phyloP scores from a whole-genome alignment of 2,797 vertebrate species.

The Ibycter americanus region DNA sequence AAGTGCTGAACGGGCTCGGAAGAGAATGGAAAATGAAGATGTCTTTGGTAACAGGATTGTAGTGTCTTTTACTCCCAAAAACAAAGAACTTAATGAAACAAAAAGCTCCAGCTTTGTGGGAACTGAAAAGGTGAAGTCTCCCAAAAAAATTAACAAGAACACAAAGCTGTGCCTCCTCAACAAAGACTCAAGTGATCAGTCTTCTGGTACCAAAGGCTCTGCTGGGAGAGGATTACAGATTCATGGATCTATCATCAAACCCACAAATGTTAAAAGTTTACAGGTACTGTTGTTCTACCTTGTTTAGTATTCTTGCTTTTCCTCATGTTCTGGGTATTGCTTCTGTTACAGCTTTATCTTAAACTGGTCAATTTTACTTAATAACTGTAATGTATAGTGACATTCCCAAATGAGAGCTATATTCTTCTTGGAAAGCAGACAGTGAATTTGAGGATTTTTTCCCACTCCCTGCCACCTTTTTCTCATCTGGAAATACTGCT shows the following conservation, averaged over 20 bases:
- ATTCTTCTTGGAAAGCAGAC: neutral
- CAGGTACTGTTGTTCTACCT: conserved; percentile 70
- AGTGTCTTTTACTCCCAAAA: conserved; percentile 88
- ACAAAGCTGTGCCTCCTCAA: conserved; percentile 82
- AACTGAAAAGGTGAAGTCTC: conserved; percentile 88
- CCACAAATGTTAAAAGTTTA: conserved; percentile 89
- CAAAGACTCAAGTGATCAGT: conserved; percentile 82
- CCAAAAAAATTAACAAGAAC: conserved; percentile 85
- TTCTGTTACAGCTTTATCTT: neutral
- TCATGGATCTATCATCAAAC: conserved; percentile 79
- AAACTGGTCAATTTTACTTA: neutral
- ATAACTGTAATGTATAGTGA: neutral
- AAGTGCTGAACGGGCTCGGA: conserved; percentile 90
- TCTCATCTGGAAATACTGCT: neutral
- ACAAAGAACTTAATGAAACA: conserved; percentile 77
- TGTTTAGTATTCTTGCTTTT: neutral
- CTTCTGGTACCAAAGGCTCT: conserved; percentile 82
- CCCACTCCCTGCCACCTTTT: fast-evolving
- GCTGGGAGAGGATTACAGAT: conserved; percentile 80
- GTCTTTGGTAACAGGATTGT: conserved; percentile 93
- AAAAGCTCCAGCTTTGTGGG: conserved; percentile 74
- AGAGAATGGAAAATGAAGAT: conserved; percentile 98
- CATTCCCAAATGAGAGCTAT: neutral
- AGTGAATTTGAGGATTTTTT: neutral
- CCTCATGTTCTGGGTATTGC: neutral